Evolutionary conservation across 2,113 vertebrate genomes (phyloP), one percentile per base, ranked within the genome.

Genomic region (Zosterops lateralis): DNA sequence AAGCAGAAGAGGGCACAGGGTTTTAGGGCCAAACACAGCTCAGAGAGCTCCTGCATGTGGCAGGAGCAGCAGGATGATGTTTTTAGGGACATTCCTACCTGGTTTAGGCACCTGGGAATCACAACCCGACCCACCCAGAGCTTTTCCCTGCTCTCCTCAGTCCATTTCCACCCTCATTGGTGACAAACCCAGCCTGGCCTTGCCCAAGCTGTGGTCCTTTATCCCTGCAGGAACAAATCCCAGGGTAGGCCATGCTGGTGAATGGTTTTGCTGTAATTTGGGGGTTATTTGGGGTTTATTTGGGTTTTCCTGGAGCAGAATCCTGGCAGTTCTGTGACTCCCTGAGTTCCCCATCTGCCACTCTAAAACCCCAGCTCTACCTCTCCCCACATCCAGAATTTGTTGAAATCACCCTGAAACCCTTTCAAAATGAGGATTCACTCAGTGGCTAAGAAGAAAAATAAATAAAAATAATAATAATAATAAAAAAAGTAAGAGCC

Each of bases 121-220:
- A 3, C 68, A 71, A 1, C 29, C 20, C 82, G 17, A 3, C 29
- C 24, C 2, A 6, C 22, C 74, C n/a, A 9, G 7, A 1, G 29
- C 54, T 86, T 54, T 71, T 1, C 42, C 22, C 36, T 67, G 38
- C 17, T 40, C 19, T 51, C 28, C 66, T 66, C 40, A 15, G 7
- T 8, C 50, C 53, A 4, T 15, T 44, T 13, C 53, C 67, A 44
- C 26, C 4, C 19, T 36, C 45, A 3, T 13, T 34, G 11, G 48
- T 0, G 1, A 31, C 40, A 56, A 51, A 65, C 50, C 7, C 6
- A 1, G 17, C 56, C 56, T 74, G 40, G 19, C 34, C 67, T 51
- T 20, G 64, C n/a, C 36, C 64, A 29, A n/a, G 13, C 15, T 9
- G 9, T 15, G 36, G 6, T 38, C 24, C 45, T 67, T 44, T 28